A percentile compares a stretch with the other conserved stretches of the same genome.
Evolutionary conservation across 53 echinoderm and acorn worm species (phyloP).

Genomic region (Holothuria leucospilota): DNA sequence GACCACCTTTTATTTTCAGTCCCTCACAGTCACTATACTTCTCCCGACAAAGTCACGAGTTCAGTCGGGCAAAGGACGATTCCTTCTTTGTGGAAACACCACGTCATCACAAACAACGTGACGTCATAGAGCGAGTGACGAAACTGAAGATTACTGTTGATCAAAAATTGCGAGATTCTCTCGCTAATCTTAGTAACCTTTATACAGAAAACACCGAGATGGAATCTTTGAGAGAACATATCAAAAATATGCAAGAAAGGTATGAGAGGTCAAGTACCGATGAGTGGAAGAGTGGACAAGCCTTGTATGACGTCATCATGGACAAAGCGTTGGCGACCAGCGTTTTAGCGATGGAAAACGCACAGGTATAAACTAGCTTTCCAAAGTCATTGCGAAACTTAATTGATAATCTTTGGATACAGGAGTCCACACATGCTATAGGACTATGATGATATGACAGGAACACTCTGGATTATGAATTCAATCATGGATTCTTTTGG

Average conservation of each 20-base stretch:
- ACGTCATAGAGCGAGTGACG: constrained; percentile 23
- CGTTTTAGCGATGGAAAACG: constrained; percentile 67
- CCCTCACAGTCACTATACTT: too few species aligned
- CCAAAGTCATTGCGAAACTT: too few species aligned
- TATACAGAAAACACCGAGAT: constrained; percentile 19
- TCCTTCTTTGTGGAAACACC: background rate
- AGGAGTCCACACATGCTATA: too few species aligned
- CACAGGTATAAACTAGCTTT: constrained; percentile 36
- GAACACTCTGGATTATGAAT: too few species aligned
- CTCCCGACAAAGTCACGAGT: constrained; percentile 10
- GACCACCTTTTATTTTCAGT: too few species aligned
- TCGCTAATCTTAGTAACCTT: constrained; percentile 8
- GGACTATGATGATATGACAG: too few species aligned
- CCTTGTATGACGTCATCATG: constrained; percentile 51
- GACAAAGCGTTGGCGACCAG: constrained; percentile 65
- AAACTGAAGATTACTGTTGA: constrained; percentile 47
- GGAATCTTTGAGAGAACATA: constrained; percentile 12
- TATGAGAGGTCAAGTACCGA: constrained; percentile 32
- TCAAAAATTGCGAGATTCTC: constrained; percentile 27
- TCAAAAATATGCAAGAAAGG: constrained; percentile 28
- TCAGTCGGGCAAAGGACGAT: constrained; percentile 16
- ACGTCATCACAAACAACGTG: background rate
- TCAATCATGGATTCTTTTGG: too few species aligned
- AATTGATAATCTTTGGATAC: too few species aligned
- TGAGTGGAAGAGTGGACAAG: constrained; percentile 17